These are phyloP conservation scores for Laspeyria flexula DNA, from an alignment of 2,888 invertebrate genomes.

Conservation along the genomic window DNA sequence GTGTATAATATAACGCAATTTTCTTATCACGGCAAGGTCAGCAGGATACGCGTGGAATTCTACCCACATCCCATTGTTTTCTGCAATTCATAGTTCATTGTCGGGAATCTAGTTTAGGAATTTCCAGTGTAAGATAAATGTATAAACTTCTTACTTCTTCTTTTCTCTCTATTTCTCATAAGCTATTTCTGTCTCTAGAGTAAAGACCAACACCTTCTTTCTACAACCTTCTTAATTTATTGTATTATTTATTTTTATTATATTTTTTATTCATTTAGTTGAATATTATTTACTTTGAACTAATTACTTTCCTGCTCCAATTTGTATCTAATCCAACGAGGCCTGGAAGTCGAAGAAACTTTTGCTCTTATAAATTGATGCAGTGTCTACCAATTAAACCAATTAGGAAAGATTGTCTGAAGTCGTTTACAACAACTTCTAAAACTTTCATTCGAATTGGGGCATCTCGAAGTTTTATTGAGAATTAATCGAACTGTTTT, in stretches of 20 bases:
- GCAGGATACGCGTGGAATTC: constrained; percentile 40
- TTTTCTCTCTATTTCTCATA: too few species aligned
- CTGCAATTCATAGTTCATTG: constrained; percentile 15
- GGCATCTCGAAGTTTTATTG: too few species aligned
- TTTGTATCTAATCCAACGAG: too few species aligned
- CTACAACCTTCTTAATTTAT: too few species aligned
- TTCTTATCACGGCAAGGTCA: constrained; percentile 46
- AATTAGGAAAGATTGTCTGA: not conserved
- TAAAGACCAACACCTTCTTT: too few species aligned
- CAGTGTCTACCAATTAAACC: not conserved
- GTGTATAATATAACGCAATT: constrained; percentile 36
- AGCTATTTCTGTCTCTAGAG: too few species aligned
- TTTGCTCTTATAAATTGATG: not conserved
- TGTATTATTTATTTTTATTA: too few species aligned
- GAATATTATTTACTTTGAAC: not conserved
- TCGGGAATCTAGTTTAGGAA: constrained; percentile 1
- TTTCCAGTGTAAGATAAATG: not conserved
- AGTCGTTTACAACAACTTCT: not conserved
- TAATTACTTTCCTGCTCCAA: not conserved
- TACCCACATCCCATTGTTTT: constrained; percentile 43
- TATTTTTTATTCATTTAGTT: too few species aligned
- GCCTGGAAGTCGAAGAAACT: too few species aligned
- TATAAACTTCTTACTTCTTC: not conserved
- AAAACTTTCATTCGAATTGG: not conserved
- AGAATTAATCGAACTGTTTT: too few species aligned